Conservation (phyloP, 2,113 vertebrate genomes). For the Nanorana parkeri region DNA sequence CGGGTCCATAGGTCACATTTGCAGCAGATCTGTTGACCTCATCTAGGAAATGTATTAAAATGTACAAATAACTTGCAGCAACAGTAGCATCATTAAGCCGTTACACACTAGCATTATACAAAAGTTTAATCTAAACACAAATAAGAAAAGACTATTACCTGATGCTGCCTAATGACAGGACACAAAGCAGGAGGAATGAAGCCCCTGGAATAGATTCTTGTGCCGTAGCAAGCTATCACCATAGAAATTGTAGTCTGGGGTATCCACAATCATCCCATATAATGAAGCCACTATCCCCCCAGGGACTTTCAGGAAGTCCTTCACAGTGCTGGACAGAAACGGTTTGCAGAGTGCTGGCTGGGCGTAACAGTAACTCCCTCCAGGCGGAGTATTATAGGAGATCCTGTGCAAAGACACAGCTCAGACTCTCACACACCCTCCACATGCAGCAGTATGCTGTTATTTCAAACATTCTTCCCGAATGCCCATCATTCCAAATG, state of each 20-base stretch:
- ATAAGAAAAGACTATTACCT: too few species aligned
- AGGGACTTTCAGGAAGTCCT: conserved; percentile 29
- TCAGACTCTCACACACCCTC: not conserved
- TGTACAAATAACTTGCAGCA: too few species aligned
- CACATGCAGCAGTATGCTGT: not conserved
- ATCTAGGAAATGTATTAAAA: not conserved
- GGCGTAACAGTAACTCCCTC: conserved; percentile 26
- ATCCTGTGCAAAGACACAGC: conserved; percentile 2
- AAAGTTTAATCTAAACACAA: not conserved
- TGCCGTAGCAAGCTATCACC: too few species aligned
- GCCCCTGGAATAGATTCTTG: not conserved
- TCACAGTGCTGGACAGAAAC: conserved; percentile 3
- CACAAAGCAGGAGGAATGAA: too few species aligned
- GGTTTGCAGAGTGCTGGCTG: conserved; percentile 14
- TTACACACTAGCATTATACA: too few species aligned
- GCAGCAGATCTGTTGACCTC: not conserved
- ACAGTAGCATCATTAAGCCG: too few species aligned
- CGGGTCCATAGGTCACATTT: too few species aligned
- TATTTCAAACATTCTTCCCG: not conserved
- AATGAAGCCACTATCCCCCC: not conserved
- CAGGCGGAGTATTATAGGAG: conserved; percentile 32
- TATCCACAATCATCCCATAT: not conserved
- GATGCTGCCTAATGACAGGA: not conserved
- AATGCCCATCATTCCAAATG: not conserved
- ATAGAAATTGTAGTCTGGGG: not conserved